Evolutionary conservation across 2,113 vertebrate genomes (phyloP), one percentile per base, ranked within the genome.

Genomic region (Hucho hucho): DNA sequence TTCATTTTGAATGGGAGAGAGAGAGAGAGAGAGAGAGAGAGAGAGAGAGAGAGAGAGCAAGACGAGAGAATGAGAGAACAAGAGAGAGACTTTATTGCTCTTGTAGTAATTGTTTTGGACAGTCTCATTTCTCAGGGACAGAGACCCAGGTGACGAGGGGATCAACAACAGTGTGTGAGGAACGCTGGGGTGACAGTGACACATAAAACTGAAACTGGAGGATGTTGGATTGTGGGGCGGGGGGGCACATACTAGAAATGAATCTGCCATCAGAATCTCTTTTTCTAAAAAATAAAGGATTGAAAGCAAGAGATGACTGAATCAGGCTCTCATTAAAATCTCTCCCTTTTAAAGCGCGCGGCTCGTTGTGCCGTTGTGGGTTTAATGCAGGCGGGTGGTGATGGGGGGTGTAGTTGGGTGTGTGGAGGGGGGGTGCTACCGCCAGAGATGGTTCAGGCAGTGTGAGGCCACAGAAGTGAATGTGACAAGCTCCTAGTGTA

Each of bases 231-330:
- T 67, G 69, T 29, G 58, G 53, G 47, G 2, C n/a, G 64, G 61
- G 63, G 64, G 73, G 72, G 4, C 76, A 72, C 70, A n/a, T 26
- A 59, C 81, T 64, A 84, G 92, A 96, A 97, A 97, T 97, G 95
- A 97, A 96, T 94, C 95, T 96, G 96, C 95, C 95, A 96, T 92
- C 94, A 92, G 92, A 94, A 94, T 93, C 53, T 29, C 4, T 68
- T 43, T 49, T 70, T 70, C 20, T 49, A 32, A 65, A 75, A 84
- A 26, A 72, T 43, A 70, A 75, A 93, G 94, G 94, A 94, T 91
- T 93, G 71, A 89, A 96, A 94, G 88, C 90, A 90, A 92, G 93
- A 88, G 89, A 89, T 93, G 94, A 96, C 94, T 94, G 91, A 93
- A 93, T 93, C 93, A 22, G 58, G 18, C 58, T 94, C 79, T 75